Base-by-base conservation (phyloP, 2,888 invertebrate species). In the Tiliacea aurago region DNA sequence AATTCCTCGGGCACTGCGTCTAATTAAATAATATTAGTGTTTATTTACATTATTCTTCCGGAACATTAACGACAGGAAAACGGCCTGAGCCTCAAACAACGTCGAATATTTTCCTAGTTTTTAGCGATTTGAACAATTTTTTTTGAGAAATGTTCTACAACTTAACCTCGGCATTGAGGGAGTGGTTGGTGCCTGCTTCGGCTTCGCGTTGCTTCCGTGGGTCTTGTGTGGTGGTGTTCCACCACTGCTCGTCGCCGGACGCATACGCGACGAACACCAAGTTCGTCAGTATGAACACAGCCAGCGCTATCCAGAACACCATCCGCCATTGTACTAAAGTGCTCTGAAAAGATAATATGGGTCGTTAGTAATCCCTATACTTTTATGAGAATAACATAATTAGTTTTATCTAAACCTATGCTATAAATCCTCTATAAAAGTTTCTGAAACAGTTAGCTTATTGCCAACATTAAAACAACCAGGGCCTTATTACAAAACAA, bases 231-330 rank as follows among this genome's bases (percentile, higher is more conserved):
- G 91, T 93, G 77, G 97, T 96, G 91, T 98, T 98, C 98, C 98
- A 98, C 89, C 97, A 97, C 86, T 98, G 98, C 49, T 98, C 97
- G 68, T 98, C 98, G 0, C 98, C 98, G 18, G 98, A 98, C 0
- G 98, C 98, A 95, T 97, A 98, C 13, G 98, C 88, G 2, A 97
- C 95, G 91, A 97, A 99, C 13, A 98, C 95, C 2, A 97, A 78
- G 90, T 98, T 98, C 0, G 98, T 98, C 0, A 97, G 87, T n/a
- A 97, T 92, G 89, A 98, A 98, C 2, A 98, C 97, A 0, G 93
- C 97, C 37, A 98, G 96, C 7, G 98, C 97, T 85, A 98, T 97
- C 98, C 98, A 98, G 93, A 98, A 98, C 0, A 98, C 98, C 4
- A 97, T 88, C 43, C 97, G 96, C 98, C 98, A 98, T 94, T 98